Conservation (phyloP, 2,113 vertebrate genomes). For the Siphamia tubifer region DNA sequence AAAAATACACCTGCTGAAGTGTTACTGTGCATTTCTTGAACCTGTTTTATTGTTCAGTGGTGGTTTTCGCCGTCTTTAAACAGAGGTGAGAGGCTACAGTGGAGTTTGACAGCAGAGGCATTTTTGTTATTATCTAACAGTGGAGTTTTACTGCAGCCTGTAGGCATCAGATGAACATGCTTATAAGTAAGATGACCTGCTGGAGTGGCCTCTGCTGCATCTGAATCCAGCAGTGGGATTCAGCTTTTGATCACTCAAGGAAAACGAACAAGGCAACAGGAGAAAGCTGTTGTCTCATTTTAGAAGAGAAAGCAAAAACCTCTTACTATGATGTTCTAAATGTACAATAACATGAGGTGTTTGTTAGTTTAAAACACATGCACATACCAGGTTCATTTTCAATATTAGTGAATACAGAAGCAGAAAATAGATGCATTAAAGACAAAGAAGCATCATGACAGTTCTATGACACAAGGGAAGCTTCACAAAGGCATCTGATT, state of each 20-base stretch:
- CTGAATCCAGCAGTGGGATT: not conserved
- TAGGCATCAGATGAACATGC: constrained; percentile 20
- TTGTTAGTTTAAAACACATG: too few relatives aligned
- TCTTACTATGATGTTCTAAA: too few relatives aligned
- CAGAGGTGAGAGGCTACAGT: not conserved
- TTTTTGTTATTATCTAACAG: constrained; percentile 6
- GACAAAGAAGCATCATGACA: too few relatives aligned
- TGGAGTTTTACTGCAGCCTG: constrained; percentile 25
- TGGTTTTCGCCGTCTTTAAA: constrained; percentile 33
- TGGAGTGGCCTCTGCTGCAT: constrained; percentile 8
- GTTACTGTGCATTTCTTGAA: not conserved
- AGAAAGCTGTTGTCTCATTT: not conserved
- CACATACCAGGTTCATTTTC: too few relatives aligned
- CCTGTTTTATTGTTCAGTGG: not conserved
- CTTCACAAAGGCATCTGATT: too few relatives aligned
- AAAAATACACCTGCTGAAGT: not conserved
- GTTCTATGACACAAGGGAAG: too few relatives aligned
- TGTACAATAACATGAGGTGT: too few relatives aligned
- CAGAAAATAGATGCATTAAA: too few relatives aligned
- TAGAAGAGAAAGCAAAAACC: not conserved
- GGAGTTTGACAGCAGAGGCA: not conserved
- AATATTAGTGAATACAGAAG: too few relatives aligned
- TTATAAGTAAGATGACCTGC: constrained; percentile 27
- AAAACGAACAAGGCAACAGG: not conserved
- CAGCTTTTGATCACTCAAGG: not conserved